Conservation (phyloP, 2,888 invertebrate genomes). For the Cerceris ruficornis region DNA sequence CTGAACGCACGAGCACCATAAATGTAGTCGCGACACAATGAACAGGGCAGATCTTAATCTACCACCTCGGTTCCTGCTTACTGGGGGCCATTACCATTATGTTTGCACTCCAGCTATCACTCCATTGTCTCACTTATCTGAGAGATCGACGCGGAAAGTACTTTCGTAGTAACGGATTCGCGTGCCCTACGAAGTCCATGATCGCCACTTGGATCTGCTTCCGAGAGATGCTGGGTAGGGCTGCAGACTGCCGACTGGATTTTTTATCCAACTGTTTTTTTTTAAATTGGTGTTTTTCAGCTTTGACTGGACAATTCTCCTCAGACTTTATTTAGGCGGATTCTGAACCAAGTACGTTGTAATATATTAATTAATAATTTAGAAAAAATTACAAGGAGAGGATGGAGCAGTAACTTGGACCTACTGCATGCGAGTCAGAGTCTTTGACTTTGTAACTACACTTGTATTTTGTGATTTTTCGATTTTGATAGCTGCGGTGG, state of each 20-base stretch:
- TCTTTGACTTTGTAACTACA: too few relatives aligned
- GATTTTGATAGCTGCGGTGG: background rate
- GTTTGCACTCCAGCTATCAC: slow-evolving; percentile 67
- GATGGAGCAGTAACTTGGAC: background rate
- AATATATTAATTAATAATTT: too few relatives aligned
- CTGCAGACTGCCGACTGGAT: too few relatives aligned
- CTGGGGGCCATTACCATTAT: slow-evolving; percentile 76
- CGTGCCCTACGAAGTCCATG: slow-evolving; percentile 16
- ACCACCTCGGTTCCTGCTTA: slow-evolving; percentile 75
- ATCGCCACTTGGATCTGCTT: slow-evolving; percentile 14
- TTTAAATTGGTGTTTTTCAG: too few relatives aligned
- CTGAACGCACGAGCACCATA: slow-evolving; percentile 66
- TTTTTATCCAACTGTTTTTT: too few relatives aligned
- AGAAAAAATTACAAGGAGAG: too few relatives aligned
- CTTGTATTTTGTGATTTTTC: background rate
- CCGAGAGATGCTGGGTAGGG: background rate
- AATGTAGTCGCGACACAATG: slow-evolving; percentile 73
- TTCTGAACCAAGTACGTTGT: too few relatives aligned
- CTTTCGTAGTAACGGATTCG: slow-evolving; percentile 50
- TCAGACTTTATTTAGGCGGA: too few relatives aligned
- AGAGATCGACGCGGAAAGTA: slow-evolving; percentile 52
- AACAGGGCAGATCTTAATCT: slow-evolving; percentile 75
- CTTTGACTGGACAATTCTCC: too few relatives aligned
- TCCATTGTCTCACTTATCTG: slow-evolving; percentile 73
- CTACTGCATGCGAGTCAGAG: too few relatives aligned